These are phyloP conservation scores for Platygyra sinensis DNA, from an alignment of 64 coral and sea anemone genomes.

Conservation along the genomic window DNA sequence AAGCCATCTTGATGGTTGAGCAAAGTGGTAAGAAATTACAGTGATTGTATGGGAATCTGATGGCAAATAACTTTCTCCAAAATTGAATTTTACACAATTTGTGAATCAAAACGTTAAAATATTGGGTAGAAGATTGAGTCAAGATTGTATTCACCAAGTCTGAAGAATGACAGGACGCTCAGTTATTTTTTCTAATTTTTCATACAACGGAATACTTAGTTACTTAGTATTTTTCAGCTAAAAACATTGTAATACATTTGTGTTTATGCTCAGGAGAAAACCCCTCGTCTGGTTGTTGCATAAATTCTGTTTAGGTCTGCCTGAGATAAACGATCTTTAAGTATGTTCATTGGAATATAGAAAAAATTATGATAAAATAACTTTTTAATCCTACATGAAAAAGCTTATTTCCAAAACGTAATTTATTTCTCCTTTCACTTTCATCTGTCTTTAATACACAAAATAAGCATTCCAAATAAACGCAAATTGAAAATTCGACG, in stretches of 20 bases:
- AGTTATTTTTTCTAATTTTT: too few species aligned
- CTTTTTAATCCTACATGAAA: not conserved
- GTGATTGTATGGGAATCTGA: too few species aligned
- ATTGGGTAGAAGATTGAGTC: too few species aligned
- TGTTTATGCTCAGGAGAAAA: not conserved
- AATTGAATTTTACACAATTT: too few species aligned
- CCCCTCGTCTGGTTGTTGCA: not conserved
- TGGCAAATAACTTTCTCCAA: too few species aligned
- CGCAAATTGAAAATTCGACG: not conserved
- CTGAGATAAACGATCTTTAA: not conserved
- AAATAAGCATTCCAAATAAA: not conserved
- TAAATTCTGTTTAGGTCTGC: not conserved
- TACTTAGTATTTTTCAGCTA: not conserved
- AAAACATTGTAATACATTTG: not conserved
- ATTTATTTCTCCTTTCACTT: not conserved
- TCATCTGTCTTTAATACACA: not conserved
- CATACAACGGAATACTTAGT: too few species aligned
- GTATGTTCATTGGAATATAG: not conserved
- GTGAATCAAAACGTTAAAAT: too few species aligned
- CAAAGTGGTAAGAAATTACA: too few species aligned
- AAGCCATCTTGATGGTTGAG: too few species aligned
- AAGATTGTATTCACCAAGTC: too few species aligned
- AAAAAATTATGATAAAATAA: not conserved
- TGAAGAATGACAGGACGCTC: too few species aligned
- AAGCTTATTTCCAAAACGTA: not conserved